These are phyloP conservation scores for Caenorhabditis imperialis DNA, from an alignment of 2,888 invertebrate species.

Conservation along the genomic window DNA sequence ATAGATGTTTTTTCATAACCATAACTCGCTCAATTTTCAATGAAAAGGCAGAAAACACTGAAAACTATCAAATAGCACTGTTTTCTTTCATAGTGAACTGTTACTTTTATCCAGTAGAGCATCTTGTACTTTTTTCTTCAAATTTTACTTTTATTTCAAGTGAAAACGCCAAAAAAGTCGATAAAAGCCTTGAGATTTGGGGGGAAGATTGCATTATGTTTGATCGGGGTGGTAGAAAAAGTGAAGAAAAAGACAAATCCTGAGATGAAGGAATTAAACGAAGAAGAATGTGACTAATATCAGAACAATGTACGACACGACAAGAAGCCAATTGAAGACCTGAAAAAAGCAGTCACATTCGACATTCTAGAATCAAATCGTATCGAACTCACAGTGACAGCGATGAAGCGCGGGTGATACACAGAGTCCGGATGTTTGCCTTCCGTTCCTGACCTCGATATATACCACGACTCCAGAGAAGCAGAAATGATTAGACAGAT, in stretches of 20 bases:
- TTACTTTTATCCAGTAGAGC: too few relatives aligned
- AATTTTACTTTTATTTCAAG: neutral
- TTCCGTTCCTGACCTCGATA: conserved; percentile 26
- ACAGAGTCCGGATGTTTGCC: conserved; percentile 50
- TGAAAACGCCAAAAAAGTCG: neutral
- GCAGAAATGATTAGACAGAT: conserved; percentile 59
- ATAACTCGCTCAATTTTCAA: too few relatives aligned
- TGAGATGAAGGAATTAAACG: too few relatives aligned
- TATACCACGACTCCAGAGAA: conserved; percentile 64
- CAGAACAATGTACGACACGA: conserved; percentile 62
- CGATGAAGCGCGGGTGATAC: conserved; percentile 62
- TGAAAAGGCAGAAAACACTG: too few relatives aligned
- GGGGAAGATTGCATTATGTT: conserved; percentile 40
- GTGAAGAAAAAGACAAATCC: neutral
- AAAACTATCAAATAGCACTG: too few relatives aligned
- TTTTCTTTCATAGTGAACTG: too few relatives aligned
- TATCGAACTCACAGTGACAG: conserved; percentile 60
- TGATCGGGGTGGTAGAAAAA: neutral
- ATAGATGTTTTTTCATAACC: too few relatives aligned
- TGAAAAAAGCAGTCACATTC: conserved; percentile 49
- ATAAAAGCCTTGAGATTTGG: conserved; percentile 34
- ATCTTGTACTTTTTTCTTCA: neutral
- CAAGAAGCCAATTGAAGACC: conserved; percentile 70
- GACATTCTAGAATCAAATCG: neutral
- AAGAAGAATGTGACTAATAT: conserved; percentile 63